phyloP scores from a whole-genome alignment of 2,888 invertebrate genomes.

The Nemoura dubitans region DNA sequence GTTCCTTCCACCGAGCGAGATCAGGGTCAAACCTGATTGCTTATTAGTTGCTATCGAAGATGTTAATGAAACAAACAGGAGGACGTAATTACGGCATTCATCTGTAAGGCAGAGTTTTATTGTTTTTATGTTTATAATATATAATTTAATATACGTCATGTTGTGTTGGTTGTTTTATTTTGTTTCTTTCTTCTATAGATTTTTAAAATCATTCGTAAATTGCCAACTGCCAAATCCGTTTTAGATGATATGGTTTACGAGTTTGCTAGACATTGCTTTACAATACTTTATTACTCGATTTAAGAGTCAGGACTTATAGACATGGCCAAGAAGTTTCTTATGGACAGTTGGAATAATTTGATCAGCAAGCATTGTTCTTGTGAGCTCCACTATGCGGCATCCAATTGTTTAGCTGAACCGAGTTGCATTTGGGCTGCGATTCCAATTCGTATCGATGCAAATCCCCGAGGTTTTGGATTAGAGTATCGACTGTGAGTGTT shows the following conservation, averaged over 20 bases:
- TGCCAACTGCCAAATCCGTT: not conserved
- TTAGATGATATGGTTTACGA: not conserved
- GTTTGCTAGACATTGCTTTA: not conserved
- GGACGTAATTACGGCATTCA: not conserved
- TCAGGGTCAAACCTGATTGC: slow-evolving; percentile 31
- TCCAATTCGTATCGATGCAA: not conserved
- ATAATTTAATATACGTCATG: not conserved
- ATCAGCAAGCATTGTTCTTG: not conserved
- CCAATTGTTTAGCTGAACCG: not conserved
- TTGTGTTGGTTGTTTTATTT: not conserved
- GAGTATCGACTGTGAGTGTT: not conserved
- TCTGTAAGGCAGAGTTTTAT: not conserved
- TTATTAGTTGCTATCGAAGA: slow-evolving; percentile 15
- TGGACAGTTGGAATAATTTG: not conserved
- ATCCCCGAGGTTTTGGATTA: not conserved
- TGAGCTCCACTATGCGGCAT: not conserved
- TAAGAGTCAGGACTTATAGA: not conserved
- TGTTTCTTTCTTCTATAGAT: not conserved
- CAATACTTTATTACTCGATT: not conserved
- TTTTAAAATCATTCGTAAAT: not conserved
- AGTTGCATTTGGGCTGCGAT: not conserved
- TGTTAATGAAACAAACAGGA: slow-evolving; percentile 10
- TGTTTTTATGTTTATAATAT: not conserved
- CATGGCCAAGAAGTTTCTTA: not conserved
- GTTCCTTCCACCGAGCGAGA: not conserved